phyloP scores from a whole-genome alignment of 1,140 invertebrate genomes.

The Luehdorfia chinensis region DNA sequence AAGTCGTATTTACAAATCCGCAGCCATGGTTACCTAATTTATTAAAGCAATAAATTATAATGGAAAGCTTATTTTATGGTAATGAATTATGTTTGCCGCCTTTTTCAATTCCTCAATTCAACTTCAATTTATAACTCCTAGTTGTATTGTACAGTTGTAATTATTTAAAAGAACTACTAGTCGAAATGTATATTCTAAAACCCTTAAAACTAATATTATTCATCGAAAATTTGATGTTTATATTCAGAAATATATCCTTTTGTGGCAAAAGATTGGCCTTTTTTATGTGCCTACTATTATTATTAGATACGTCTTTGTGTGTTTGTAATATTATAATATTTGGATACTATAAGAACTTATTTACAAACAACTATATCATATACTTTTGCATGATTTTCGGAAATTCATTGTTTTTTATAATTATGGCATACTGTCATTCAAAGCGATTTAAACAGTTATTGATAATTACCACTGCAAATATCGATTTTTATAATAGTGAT shows the following conservation, averaged over 20 bases:
- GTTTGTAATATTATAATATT: neutral
- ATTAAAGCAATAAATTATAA: no score
- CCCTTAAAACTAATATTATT: neutral
- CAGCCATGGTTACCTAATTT: no score
- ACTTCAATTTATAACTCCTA: no score
- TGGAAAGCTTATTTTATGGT: no score
- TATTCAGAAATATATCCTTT: neutral
- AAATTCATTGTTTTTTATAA: neutral
- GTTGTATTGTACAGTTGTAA: no score
- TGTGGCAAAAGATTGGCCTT: neutral
- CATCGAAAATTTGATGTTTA: neutral
- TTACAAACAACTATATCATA: neutral
- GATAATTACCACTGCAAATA: neutral
- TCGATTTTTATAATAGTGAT: neutral
- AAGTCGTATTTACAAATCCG: no score
- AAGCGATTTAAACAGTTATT: neutral
- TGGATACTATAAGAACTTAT: neutral
- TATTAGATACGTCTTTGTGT: neutral
- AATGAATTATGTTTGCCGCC: no score
- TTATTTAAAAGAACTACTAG: no score
- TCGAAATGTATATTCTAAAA: neutral
- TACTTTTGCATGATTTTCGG: neutral
- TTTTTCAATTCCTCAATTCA: no score
- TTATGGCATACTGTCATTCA: neutral
- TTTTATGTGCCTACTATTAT: neutral